These are phyloP conservation scores for Grus americana DNA, from an alignment of 2,113 vertebrate species.

Conservation along the genomic window DNA sequence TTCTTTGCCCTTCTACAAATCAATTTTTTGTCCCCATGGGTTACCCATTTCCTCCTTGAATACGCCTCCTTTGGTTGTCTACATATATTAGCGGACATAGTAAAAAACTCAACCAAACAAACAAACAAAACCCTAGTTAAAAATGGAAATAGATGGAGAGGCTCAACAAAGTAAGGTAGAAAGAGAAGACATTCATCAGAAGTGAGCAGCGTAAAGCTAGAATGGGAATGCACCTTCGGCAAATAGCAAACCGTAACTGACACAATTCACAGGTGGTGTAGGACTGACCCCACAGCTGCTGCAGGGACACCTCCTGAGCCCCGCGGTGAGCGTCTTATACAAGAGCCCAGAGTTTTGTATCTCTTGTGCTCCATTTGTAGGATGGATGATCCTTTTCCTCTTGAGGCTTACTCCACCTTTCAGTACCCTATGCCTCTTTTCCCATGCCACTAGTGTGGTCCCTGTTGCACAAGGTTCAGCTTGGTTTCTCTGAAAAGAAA, in stretches of 20 bases:
- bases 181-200: background rate
- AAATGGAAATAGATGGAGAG: background rate
- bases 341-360: background rate
- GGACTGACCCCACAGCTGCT: background rate
- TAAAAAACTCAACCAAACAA: too few relatives aligned
- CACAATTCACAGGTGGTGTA: fast-evolving
- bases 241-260: background rate
- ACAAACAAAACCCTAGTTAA: too few relatives aligned
- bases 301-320: background rate
- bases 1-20: background rate
- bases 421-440: background rate
- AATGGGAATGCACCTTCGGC: background rate
- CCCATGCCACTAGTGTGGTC: fast-evolving
- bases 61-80: background rate
- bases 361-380: background rate
- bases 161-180: background rate
- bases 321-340: fast-evolving
- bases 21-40: too few relatives aligned
- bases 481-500: background rate
- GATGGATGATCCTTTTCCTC: background rate
- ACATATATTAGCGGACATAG: fast-evolving
- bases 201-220: background rate
- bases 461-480: background rate
- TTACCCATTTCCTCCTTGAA: fast-evolving
- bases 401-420: background rate